Percentiles rank a stretch among this genome's conserved stretches.
Conservation (phyloP, 53 echinoderm and acorn worm species). For the Echinarachnius parma region DNA sequence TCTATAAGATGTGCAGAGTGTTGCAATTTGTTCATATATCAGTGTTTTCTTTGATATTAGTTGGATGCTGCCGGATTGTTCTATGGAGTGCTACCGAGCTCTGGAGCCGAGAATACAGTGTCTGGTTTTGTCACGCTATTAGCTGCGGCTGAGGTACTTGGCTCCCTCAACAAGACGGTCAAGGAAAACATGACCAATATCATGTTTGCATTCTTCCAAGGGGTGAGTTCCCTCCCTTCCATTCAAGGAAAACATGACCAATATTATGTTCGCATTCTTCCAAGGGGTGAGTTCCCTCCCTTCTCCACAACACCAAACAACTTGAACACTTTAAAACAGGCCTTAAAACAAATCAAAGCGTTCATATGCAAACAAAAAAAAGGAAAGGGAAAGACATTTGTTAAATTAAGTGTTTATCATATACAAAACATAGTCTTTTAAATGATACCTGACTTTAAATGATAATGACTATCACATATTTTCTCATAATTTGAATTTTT, state of each 20-base stretch:
- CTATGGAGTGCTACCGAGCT: constrained; percentile 53
- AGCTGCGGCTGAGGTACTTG: constrained; percentile 75
- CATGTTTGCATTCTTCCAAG: constrained; percentile 89
- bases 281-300: constrained; percentile 70
- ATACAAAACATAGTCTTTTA: no score
- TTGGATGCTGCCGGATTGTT: constrained; percentile 77
- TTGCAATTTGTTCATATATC: no score
- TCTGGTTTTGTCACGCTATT: constrained; percentile 79
- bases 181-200: constrained; percentile 68
- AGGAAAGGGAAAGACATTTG: no score
- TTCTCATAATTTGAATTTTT: no score
- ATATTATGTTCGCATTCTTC: constrained; percentile 90
- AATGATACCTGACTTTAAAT: no score
- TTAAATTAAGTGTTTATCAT: no score
- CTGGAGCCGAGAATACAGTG: constrained; percentile 69
- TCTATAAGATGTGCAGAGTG: no score
- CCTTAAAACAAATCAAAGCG: no score
- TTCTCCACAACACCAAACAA: no score
- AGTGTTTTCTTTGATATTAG: constrained; percentile 47
- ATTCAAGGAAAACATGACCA: constrained; percentile 54
- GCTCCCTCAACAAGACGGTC: constrained; percentile 42
- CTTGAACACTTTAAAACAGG: no score
- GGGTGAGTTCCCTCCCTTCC: constrained; percentile 48
- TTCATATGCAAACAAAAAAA: no score
- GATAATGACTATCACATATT: no score